These are phyloP conservation scores for Drosophila yakuba DNA, from an alignment of 1,140 invertebrate species.

Conservation along the genomic window DNA sequence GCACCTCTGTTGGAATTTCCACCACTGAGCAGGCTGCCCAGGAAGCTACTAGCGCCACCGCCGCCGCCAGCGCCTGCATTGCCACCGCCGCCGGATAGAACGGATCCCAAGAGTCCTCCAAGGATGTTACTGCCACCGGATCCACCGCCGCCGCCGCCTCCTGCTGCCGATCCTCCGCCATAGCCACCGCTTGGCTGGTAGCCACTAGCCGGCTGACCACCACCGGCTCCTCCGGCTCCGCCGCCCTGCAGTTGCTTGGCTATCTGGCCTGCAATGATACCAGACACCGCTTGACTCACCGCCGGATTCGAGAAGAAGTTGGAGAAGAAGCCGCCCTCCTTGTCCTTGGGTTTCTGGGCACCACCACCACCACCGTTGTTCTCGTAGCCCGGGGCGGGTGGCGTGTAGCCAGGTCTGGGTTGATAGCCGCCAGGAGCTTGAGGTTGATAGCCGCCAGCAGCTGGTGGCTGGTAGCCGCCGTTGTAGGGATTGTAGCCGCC, in stretches of 20 bases:
- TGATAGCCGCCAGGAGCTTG: conserved; percentile 58
- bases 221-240: conserved; percentile 39
- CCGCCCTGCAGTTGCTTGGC: conserved; percentile 77
- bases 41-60: conserved; percentile 58
- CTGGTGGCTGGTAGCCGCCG: conserved; percentile 42
- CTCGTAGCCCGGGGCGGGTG: conserved; percentile 66
- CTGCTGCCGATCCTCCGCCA: conserved; percentile 36
- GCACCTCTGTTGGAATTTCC: conserved; percentile 42
- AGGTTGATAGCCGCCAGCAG: conserved; percentile 40
- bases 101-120: conserved; percentile 63
- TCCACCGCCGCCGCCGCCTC: conserved; percentile 45
- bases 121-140: conserved; percentile 59
- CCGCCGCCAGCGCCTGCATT: conserved; percentile 35
- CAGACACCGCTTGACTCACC: conserved; percentile 80
- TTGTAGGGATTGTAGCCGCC: conserved; percentile 58
- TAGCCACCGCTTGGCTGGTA: conserved; percentile 77
- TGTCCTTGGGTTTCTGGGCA: conserved; percentile 75
- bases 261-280: conserved; percentile 83
- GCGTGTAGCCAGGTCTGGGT: conserved; percentile 65
- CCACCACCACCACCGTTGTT: conserved; percentile 55
- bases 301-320: conserved; percentile 81
- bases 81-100: conserved; percentile 61
- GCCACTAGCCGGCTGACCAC: conserved; percentile 46
- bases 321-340: conserved; percentile 82
- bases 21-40: conserved; percentile 65